These are phyloP conservation scores for Drosophila sechellia DNA, from an alignment of 1,140 invertebrate species.

Conservation along the genomic window DNA sequence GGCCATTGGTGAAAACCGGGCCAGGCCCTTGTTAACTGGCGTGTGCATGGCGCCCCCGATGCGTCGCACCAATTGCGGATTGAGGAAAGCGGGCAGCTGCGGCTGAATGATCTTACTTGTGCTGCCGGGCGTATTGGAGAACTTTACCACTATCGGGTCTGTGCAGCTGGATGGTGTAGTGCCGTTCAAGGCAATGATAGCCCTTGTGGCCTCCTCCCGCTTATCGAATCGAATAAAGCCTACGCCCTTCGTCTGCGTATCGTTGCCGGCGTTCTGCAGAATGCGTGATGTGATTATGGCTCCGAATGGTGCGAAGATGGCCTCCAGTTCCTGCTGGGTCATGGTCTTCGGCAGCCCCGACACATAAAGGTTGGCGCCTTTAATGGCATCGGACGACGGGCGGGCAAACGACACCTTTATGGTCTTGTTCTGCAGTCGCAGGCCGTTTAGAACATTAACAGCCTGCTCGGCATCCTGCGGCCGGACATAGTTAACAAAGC, in stretches of 20 bases:
- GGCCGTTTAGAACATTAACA: constrained; percentile 94
- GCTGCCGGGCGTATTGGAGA: constrained; percentile 87
- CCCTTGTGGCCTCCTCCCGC: constrained; percentile 87
- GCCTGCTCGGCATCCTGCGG: constrained; percentile 94
- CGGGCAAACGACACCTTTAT: constrained; percentile 96
- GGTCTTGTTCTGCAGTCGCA: constrained; percentile 94
- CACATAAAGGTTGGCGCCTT: constrained; percentile 95
- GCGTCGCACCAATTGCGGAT: constrained; percentile 86
- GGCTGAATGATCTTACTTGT: constrained; percentile 85
- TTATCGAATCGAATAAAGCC: constrained; percentile 88
- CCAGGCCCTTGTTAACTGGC: constrained; percentile 94
- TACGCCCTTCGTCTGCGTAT: constrained; percentile 86
- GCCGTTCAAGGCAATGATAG: constrained; percentile 87
- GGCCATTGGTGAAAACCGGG: constrained; percentile 93
- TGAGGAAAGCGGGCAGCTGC: constrained; percentile 85
- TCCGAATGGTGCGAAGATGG: constrained; percentile 92
- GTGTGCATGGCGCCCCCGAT: constrained; percentile 91
- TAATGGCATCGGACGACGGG: constrained; percentile 94
- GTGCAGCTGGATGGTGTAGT: constrained; percentile 86
- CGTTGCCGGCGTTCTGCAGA: constrained; percentile 88
- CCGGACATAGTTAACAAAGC: constrained; percentile 94
- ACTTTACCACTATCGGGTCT: constrained; percentile 87
- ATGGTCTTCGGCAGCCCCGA: constrained; percentile 93
- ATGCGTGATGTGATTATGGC: constrained; percentile 94
- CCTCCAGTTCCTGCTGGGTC: constrained; percentile 93